Evolutionary conservation across 2,888 invertebrate species (phyloP).

Genomic region (Heliconius cydno): DNA sequence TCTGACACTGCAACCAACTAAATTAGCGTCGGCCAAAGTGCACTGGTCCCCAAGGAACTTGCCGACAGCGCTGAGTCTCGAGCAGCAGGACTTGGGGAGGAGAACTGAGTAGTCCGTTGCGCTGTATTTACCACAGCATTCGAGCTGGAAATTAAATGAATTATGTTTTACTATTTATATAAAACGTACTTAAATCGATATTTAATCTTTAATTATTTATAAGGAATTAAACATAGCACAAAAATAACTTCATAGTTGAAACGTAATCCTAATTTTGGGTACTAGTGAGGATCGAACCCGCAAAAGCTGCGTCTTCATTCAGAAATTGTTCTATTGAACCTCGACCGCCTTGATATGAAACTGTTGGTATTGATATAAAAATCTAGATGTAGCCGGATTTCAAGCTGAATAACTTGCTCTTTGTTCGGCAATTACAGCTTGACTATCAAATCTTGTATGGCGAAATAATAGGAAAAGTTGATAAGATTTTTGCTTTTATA

Average conservation of each 20-base stretch:
- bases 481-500: no score
- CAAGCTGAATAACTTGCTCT: no score
- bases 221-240: no score
- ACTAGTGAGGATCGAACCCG: no score
- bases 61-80: conserved; percentile 53
- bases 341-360: no score
- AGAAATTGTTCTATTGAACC: no score
- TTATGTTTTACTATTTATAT: background rate
- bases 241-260: no score
- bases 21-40: conserved; percentile 62
- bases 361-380: background rate
- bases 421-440: background rate
- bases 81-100: conserved; percentile 79
- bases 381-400: background rate
- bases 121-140: conserved; percentile 82
- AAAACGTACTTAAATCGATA: background rate
- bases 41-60: conserved; percentile 61
- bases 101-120: conserved; percentile 65
- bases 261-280: no score
- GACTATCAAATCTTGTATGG: background rate
- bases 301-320: background rate
- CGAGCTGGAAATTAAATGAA: conserved; percentile 65
- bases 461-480: background rate
- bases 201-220: no score
- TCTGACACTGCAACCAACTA: conserved; percentile 75